phyloP scores from a whole-genome alignment of 2,113 vertebrate species.

The Prionailurus bengalensis region DNA sequence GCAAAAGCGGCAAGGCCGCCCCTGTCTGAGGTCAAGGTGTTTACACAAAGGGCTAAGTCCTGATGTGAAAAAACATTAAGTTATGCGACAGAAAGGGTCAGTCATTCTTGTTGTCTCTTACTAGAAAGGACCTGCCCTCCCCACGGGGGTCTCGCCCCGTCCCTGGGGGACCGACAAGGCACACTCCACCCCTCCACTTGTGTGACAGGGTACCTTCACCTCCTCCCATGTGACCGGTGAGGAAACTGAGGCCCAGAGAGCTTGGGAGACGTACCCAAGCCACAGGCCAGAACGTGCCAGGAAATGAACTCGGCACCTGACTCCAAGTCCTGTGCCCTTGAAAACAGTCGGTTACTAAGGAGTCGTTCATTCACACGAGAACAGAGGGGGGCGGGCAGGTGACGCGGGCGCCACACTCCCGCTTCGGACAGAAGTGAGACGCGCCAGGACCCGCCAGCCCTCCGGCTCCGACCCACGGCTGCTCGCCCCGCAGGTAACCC shows the following conservation, averaged over 20 bases:
- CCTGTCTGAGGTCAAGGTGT: fast-evolving
- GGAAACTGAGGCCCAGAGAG: neutral
- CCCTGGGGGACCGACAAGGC: neutral
- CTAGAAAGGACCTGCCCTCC: neutral
- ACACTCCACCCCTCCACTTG: neutral
- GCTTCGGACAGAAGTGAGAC: neutral
- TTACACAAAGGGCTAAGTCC: neutral
- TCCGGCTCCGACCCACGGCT: fast-evolving
- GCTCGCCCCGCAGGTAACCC: fast-evolving
- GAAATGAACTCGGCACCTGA: fast-evolving
- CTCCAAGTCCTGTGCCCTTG: fast-evolving
- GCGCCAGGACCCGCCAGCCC: fast-evolving
- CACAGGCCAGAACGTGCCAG: fast-evolving
- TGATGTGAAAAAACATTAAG: fast-evolving
- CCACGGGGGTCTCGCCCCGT: neutral
- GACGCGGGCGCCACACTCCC: fast-evolving
- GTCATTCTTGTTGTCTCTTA: neutral
- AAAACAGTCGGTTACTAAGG: neutral
- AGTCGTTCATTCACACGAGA: neutral
- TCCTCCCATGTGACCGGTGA: fast-evolving
- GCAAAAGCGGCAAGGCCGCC: fast-evolving
- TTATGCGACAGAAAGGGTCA: fast-evolving
- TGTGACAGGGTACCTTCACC: no score
- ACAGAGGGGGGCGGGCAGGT: neutral
- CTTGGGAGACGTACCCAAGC: neutral